These are phyloP conservation scores for Bubo blakistoni DNA, from an alignment of 2,113 vertebrate species.

Conservation along the genomic window DNA sequence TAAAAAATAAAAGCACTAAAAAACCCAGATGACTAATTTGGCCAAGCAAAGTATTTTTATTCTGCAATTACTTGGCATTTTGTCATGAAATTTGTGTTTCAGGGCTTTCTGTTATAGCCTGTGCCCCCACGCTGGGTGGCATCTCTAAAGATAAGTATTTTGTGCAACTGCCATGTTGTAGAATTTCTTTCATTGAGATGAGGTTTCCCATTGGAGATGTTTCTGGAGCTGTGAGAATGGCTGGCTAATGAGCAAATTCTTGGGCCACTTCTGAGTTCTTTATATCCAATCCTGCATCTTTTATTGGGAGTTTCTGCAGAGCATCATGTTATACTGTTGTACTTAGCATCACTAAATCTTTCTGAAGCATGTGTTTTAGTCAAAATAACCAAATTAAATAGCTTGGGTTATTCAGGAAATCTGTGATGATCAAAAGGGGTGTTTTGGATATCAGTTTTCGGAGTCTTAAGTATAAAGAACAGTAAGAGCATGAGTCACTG, in stretches of 20 bases:
- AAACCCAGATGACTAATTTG: neutral
- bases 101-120: neutral
- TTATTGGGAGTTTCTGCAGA: neutral
- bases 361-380: neutral
- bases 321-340: neutral
- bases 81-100: neutral
- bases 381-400: neutral
- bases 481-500: slow-evolving; percentile 11
- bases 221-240: neutral
- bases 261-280: neutral
- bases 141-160: neutral
- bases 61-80: neutral
- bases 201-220: neutral
- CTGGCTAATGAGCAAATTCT: neutral
- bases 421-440: neutral
- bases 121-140: neutral
- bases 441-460: neutral
- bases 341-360: neutral
- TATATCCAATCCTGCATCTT: neutral
- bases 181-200: neutral
- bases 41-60: neutral
- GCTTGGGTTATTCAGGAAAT: neutral
- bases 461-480: neutral
- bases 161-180: neutral
- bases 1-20: neutral